These are phyloP conservation scores for Eurois occulta DNA, from an alignment of 2,888 invertebrate genomes.

Conservation along the genomic window DNA sequence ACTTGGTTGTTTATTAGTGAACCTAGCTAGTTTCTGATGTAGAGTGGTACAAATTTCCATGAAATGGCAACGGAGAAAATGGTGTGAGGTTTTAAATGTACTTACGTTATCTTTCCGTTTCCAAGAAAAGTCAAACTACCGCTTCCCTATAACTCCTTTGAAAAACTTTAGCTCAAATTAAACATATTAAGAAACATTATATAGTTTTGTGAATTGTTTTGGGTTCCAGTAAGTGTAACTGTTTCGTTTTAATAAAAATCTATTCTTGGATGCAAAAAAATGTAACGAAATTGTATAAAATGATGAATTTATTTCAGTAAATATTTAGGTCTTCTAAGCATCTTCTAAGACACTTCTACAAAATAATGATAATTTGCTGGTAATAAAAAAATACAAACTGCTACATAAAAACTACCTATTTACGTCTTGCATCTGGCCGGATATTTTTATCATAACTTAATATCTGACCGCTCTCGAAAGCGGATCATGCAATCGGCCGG, in stretches of 20 bases:
- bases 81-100: not conserved
- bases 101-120: not conserved
- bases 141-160: not conserved
- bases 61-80: not conserved
- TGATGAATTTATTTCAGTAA: not conserved
- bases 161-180: not conserved
- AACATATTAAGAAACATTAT: not conserved
- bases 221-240: not conserved
- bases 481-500: conserved; percentile 25
- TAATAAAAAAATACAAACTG: not conserved
- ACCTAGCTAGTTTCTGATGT: too few relatives aligned
- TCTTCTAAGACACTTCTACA: too few relatives aligned
- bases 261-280: not conserved
- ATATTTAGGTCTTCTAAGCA: not conserved
- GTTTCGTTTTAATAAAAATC: not conserved
- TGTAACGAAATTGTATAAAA: not conserved
- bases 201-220: not conserved
- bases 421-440: not conserved
- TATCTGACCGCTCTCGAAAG: conserved; percentile 34
- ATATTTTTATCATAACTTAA: conserved; percentile 12
- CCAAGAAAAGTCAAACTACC: not conserved
- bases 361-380: not conserved
- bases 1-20: not conserved
- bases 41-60: not conserved
- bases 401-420: not conserved